Conservation (phyloP, 1,140 invertebrate species). For the Orchesella cincta region DNA sequence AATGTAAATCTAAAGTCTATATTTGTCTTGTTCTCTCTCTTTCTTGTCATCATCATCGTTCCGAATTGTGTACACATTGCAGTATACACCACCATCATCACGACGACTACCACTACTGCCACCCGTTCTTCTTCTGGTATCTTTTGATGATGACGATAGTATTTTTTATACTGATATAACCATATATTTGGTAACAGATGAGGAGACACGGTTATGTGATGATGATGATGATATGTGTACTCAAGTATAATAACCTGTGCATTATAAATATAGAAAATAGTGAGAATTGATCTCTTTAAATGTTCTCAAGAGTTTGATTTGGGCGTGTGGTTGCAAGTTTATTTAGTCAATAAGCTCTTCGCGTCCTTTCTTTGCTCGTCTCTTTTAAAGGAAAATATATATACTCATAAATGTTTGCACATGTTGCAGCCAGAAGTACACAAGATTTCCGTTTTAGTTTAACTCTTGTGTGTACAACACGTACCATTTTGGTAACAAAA, state of each 20-base stretch:
- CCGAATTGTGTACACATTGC: constrained; percentile 25
- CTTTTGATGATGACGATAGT: constrained; percentile 1
- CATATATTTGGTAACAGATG: neutral
- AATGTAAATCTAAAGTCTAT: constrained; percentile 30
- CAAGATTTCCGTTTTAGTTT: no score
- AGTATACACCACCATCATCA: neutral
- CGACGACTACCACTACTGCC: no score
- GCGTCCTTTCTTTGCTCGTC: neutral
- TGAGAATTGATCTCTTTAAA: constrained; percentile 15
- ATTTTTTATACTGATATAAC: neutral
- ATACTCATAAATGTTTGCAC: neutral
- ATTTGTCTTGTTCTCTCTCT: constrained; percentile 30
- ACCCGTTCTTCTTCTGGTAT: no score
- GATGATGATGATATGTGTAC: neutral
- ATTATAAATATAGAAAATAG: neutral
- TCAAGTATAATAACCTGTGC: neutral
- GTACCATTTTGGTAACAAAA: neutral
- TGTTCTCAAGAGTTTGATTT: constrained; percentile 1
- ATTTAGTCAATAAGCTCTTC: neutral
- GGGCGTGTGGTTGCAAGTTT: neutral
- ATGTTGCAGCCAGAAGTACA: neutral
- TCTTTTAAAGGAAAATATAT: neutral
- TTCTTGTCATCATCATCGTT: constrained; percentile 25
- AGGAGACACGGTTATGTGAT: neutral
- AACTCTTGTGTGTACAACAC: neutral